Conservation (phyloP, 2,888 invertebrate species). For the Theodoxus fluviatilis region DNA sequence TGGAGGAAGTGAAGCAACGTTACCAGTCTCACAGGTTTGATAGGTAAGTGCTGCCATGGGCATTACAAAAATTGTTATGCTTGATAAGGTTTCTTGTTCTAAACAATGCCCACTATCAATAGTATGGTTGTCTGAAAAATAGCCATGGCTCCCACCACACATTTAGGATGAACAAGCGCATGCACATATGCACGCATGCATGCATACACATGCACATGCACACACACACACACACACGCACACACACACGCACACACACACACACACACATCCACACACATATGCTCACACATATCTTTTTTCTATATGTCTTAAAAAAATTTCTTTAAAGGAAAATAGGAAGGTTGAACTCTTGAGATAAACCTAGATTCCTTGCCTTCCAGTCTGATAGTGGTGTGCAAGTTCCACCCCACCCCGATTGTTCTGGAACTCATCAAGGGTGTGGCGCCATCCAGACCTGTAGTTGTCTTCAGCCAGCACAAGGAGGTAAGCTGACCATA, state of each 20-base stretch:
- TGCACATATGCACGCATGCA: slow-evolving; percentile 7
- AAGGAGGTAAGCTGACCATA: slow-evolving; percentile 72
- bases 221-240: neutral
- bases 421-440: slow-evolving; percentile 78
- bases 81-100: too few relatives aligned
- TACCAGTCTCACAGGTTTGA: too few relatives aligned
- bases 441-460: slow-evolving; percentile 81
- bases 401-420: slow-evolving; percentile 85
- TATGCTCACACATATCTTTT: slow-evolving; percentile 1
- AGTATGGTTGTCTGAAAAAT: too few relatives aligned
- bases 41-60: too few relatives aligned
- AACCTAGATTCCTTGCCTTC: slow-evolving; percentile 27
- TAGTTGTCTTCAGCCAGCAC: slow-evolving; percentile 83
- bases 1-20: too few relatives aligned
- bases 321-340: neutral
- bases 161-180: neutral
- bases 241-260: slow-evolving; percentile 10
- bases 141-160: too few relatives aligned
- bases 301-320: neutral
- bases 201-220: slow-evolving; percentile 1
- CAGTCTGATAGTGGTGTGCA: slow-evolving; percentile 74
- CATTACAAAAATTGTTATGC: too few relatives aligned
- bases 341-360: neutral
- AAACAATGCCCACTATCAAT: too few relatives aligned
- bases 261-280: slow-evolving; percentile 9